Evolutionary conservation across 2,888 invertebrate genomes (phyloP), one percentile per base, ranked within the genome.

Genomic region (Furcula furcula): DNA sequence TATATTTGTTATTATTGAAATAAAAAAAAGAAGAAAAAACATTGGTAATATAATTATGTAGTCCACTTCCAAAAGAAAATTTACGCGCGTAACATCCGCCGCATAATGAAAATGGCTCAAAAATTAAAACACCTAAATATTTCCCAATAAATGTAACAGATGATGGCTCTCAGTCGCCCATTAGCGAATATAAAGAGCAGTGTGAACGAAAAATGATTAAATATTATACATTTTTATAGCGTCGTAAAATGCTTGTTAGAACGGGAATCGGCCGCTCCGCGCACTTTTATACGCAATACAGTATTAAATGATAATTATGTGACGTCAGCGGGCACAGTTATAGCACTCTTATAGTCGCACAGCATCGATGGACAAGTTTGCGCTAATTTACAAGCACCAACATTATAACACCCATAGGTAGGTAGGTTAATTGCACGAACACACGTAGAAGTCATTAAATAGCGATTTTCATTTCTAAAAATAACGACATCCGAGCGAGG

Each of bases 171-270:
- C 52, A 40, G 48, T 40, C 40, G 46, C 39, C 55, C 61, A 62
- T 66, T 67, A 66, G 50, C 42, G 21, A 43, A 31, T 32, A 36
- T 40, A 50, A 47, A 40, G 45, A 33, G 36, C 29, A 47, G 44
- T 39, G 32, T 41, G n/a, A 22, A 40, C 55, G 54, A 53, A 50
- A 56, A 51, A 54, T 52, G 38, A 37, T 54, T 45, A 49, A 60
- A 65, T 55, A 51, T 53, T 25, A 14, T 14, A 25, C 26, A 14
- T 38, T 63, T 66, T 65, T 56, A 67, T 61, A 36, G 47, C 54
- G 38, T 56, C 66, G 49, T 67, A 55, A 67, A 61, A 48, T 46
- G 55, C 55, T 58, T 52, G 57, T 57, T 60, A 50, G 58, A 44
- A 55, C 54, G 50, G 46, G 48, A 56, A 48, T 49, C 52, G 46